These are phyloP conservation scores for Hemiscyllium ocellatum DNA, from an alignment of 2,113 vertebrate species.

Conservation along the genomic window DNA sequence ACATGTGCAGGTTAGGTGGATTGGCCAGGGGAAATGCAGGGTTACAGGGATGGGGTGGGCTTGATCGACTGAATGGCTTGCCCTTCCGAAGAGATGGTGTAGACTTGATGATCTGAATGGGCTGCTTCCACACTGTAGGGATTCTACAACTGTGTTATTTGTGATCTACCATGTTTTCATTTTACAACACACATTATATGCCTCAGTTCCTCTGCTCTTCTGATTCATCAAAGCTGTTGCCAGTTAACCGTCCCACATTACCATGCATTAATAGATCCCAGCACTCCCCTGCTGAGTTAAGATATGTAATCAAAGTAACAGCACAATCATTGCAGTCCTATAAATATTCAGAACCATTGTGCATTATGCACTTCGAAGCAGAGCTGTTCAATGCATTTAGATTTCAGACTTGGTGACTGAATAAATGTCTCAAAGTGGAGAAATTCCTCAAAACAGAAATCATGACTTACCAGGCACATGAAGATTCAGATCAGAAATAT, in stretches of 20 bases:
- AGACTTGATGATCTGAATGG: no score
- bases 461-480: neutral
- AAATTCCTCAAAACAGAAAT: neutral
- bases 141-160: neutral
- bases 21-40: no score
- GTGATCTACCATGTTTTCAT: neutral
- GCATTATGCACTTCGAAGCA: neutral
- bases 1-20: no score
- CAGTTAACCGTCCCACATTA: neutral
- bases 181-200: neutral
- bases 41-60: no score
- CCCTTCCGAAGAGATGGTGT: no score
- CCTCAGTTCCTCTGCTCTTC: no score
- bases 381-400: neutral
- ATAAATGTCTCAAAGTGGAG: neutral
- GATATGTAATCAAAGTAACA: neutral
- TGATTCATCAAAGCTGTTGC: neutral
- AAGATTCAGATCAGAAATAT: neutral
- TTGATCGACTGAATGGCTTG: no score
- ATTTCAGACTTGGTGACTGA: neutral
- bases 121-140: no score
- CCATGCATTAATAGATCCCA: neutral
- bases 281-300: neutral
- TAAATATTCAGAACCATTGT: conserved; percentile 29
- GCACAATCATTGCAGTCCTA: neutral